Base-by-base conservation (phyloP, 2,797 vertebrate species). In the Hephaestus fuliginosus region DNA sequence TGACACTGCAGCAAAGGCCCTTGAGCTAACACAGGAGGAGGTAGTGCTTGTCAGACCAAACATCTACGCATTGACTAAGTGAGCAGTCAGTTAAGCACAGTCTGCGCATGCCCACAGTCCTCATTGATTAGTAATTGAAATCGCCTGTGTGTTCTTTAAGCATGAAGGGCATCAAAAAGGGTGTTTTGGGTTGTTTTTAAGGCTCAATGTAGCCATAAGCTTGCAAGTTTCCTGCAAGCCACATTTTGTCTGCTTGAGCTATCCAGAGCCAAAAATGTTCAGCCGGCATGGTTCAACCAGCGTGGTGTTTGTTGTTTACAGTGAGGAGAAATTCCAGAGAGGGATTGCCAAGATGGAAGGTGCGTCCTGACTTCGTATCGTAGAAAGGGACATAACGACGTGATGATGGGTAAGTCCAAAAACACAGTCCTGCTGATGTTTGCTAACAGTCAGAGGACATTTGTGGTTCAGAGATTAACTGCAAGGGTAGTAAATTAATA, bases 81-180 rank as follows among this genome's bases (percentile, higher is more conserved):
- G 33, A 51, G 46, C 70, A 28, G 6, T 28, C 56, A 22, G n/a
- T 43, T 36, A 39, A 25, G 9, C 46, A 3, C 20, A 12, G 5
- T 39, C 14, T 39, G 25, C 33, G 33, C 25, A 28, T 1, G 0
- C 51, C 22, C 36, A 28, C 44, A 46, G 11, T 70, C 39, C 44
- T 18, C 33, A 36, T 36, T 36, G 33, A 36, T 36, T 36, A 41
- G 48, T 15, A n/a, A 63, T 25, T 46, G 0, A 7, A 66, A 66
- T 14, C 25, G 48, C 13, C 60, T 70, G 56, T 70, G 64, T n/a
- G 33, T 68, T 36, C 7, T 13, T 30, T 30, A n/a, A 75, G 30
- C 30, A 39, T 33, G 52, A 14, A 51, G 20, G 14, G 18, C 0
- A 18, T 43, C 17, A 11, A 5, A 55, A 33, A 48, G 11, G 2